phyloP scores from a whole-genome alignment of 2,797 vertebrate species.

The Octomys mimax region DNA sequence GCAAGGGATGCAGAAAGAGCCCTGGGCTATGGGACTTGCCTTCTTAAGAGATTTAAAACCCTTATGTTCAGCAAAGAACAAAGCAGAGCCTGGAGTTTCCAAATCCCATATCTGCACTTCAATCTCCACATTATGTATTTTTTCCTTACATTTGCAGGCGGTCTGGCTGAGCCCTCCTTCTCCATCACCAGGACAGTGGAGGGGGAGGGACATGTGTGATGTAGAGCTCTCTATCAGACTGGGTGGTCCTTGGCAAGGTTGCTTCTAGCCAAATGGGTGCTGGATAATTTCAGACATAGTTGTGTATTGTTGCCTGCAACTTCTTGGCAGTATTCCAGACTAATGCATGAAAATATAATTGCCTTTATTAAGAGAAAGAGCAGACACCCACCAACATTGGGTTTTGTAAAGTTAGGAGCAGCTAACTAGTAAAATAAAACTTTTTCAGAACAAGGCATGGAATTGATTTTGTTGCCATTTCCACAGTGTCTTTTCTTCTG shows the following conservation, averaged over 20 bases:
- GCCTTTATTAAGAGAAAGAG: conserved; percentile 80
- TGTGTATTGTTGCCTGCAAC: conserved; percentile 66
- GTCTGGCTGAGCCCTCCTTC: neutral
- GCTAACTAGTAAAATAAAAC: conserved; percentile 69
- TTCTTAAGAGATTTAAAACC: neutral
- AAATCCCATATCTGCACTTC: neutral
- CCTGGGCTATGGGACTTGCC: neutral
- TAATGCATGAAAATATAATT: conserved; percentile 80
- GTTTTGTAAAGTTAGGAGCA: conserved; percentile 72
- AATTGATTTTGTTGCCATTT: conserved; percentile 68
- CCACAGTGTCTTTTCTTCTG: conserved; percentile 48
- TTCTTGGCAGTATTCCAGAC: conserved; percentile 69
- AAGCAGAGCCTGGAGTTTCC: conserved; percentile 38
- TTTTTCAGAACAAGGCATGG: conserved; percentile 64
- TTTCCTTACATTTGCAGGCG: neutral
- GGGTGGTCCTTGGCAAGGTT: conserved; percentile 59
- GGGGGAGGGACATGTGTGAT: neutral
- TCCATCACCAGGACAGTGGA: neutral
- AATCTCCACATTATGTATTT: neutral
- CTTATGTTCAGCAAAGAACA: neutral
- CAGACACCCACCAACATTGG: conserved; percentile 78
- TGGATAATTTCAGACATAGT: conserved; percentile 73
- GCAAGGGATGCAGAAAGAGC: neutral
- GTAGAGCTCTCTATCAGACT: neutral
- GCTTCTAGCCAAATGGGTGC: conserved; percentile 68